Conservation (phyloP, 2,888 invertebrate genomes). For the Drosophila prostipennis region DNA sequence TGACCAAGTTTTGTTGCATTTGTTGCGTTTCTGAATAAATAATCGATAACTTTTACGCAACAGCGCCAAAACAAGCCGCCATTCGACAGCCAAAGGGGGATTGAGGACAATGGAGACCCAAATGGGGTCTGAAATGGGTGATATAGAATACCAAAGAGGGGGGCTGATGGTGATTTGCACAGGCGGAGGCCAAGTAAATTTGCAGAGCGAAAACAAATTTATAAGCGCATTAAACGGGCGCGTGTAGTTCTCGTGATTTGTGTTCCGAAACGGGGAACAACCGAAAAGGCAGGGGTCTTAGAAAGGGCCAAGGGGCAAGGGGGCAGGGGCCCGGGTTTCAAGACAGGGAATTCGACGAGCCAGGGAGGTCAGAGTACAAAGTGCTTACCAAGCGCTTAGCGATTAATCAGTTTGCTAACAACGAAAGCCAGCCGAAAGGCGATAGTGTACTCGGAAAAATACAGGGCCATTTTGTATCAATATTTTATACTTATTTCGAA, state of each 20-base stretch:
- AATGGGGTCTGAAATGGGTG: constrained; percentile 3
- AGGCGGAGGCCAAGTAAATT: constrained; percentile 56
- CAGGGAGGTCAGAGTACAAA: constrained; percentile 53
- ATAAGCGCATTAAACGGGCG: constrained; percentile 73
- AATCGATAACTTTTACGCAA: constrained; percentile 74
- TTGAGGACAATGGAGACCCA: constrained; percentile 19
- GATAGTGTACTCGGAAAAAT: constrained; percentile 16
- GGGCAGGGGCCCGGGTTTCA: neutral
- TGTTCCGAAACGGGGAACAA: constrained; percentile 30
- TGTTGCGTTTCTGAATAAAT: constrained; percentile 69
- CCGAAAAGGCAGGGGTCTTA: neutral
- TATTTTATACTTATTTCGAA: no score
- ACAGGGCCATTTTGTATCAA: no score
- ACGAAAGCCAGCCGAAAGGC: constrained; percentile 30
- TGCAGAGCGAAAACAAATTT: constrained; percentile 70
- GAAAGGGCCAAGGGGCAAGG: neutral
- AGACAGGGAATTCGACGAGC: constrained; percentile 20
- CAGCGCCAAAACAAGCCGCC: constrained; percentile 54
- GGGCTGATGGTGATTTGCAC: constrained; percentile 5
- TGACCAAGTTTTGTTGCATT: constrained; percentile 53
- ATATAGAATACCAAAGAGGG: neutral
- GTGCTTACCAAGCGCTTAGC: constrained; percentile 79
- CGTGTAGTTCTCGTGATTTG: constrained; percentile 72
- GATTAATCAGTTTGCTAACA: constrained; percentile 75
- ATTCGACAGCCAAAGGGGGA: constrained; percentile 36